Conservation (phyloP, 2,113 vertebrate genomes). For the Gallinago paraguaiae region DNA sequence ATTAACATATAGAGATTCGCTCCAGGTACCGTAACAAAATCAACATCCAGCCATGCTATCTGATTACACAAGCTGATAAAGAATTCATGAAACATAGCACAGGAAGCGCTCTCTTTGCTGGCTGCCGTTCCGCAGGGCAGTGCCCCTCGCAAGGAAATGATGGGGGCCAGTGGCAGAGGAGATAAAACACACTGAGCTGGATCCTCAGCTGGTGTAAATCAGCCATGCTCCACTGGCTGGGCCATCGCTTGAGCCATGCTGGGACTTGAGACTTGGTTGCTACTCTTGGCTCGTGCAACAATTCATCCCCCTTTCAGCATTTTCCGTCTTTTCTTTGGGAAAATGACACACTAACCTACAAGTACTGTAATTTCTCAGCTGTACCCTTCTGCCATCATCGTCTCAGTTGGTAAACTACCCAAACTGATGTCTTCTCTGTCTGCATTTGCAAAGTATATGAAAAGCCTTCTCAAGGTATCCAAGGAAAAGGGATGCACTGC, state of each 20-base stretch:
- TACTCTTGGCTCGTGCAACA: background rate
- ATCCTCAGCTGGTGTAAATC: background rate
- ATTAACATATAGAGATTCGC: slow-evolving; percentile 54
- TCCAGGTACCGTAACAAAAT: slow-evolving; percentile 64
- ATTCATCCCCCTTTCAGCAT: background rate
- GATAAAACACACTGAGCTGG: background rate
- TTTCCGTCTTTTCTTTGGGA: background rate
- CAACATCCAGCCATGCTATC: slow-evolving; percentile 60
- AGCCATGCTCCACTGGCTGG: background rate
- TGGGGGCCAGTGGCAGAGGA: slow-evolving; percentile 3
- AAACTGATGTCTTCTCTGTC: too few species aligned
- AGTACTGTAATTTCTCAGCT: background rate
- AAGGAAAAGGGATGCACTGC: background rate
- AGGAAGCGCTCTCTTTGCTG: slow-evolving; percentile 14
- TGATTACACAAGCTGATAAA: slow-evolving; percentile 62
- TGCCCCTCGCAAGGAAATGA: background rate
- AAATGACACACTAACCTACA: background rate
- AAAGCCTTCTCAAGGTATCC: background rate
- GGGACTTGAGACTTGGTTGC: background rate
- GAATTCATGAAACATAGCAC: slow-evolving; percentile 15
- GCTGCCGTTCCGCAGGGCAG: background rate
- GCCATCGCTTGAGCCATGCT: background rate
- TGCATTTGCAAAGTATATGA: background rate
- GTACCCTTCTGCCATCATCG: background rate
- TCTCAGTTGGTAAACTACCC: background rate